Evolutionary conservation across 2,113 vertebrate genomes (phyloP).

Genomic region (Xiphophorus hellerii): DNA sequence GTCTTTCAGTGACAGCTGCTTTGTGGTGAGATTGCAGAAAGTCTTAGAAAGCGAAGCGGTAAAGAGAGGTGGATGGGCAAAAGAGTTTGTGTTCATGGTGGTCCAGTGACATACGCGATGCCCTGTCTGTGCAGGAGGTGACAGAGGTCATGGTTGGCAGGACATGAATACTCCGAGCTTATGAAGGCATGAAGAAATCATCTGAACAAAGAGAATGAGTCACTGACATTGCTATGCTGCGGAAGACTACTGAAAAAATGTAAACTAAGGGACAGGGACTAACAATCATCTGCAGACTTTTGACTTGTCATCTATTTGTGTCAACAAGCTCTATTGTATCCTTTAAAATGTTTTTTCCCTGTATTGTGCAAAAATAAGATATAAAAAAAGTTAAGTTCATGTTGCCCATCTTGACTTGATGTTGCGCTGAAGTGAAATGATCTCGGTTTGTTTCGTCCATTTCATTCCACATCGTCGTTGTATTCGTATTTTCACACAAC

Average conservation of each 20-base stretch:
- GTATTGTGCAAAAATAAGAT: background rate
- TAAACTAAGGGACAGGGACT: constrained; percentile 10
- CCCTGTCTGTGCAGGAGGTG: constrained; percentile 45
- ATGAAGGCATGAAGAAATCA: constrained; percentile 52
- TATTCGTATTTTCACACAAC: background rate
- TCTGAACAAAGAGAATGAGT: constrained; percentile 41
- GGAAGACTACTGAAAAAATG: constrained; percentile 27
- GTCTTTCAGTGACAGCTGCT: constrained; percentile 12
- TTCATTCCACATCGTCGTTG: background rate
- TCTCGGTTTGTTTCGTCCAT: background rate
- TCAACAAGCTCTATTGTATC: constrained; percentile 6
- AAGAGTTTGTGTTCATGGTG: constrained; percentile 25
- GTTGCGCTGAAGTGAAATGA: background rate
- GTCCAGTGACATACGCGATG: constrained; percentile 28
- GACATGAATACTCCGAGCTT: constrained; percentile 32
- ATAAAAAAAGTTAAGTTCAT: background rate
- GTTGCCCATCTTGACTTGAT: background rate
- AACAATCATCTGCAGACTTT: constrained; percentile 19
- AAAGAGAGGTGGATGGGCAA: constrained; percentile 19
- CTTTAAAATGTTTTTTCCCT: background rate
- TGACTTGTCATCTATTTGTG: constrained; percentile 18
- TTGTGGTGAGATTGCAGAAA: constrained; percentile 6
- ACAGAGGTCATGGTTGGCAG: constrained; percentile 69
- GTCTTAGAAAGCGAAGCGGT: background rate
- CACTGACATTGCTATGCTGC: constrained; percentile 51